A percentile compares a stretch with the other conserved stretches of the same genome.
phyloP scores from a whole-genome alignment of 1,140 invertebrate genomes.

The Acyrthosiphon pisum region DNA sequence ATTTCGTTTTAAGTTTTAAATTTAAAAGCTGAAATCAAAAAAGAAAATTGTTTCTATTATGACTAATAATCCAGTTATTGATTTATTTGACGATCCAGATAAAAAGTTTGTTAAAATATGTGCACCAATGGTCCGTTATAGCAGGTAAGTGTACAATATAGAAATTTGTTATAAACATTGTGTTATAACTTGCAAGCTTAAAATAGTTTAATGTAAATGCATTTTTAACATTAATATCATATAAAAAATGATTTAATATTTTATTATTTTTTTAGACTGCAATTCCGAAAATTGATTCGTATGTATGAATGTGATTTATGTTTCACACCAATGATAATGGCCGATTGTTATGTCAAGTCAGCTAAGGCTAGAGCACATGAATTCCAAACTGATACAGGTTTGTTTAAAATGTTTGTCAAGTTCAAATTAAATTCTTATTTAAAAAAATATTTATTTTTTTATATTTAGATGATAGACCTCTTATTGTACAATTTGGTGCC shows the following conservation, averaged over 20 bases:
- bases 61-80: slow-evolving; percentile 39
- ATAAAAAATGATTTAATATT: background rate
- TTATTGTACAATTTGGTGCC: slow-evolving; percentile 95
- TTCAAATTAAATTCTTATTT: background rate
- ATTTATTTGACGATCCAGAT: slow-evolving; percentile 69
- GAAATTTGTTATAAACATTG: slow-evolving; percentile 57
- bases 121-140: slow-evolving; percentile 96
- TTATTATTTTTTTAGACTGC: slow-evolving; percentile 68
- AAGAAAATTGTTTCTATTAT: background rate
- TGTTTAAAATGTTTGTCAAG: slow-evolving; percentile 54
- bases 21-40: background rate
- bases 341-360: slow-evolving; percentile 90
- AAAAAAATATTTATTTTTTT: background rate
- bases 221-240: background rate
- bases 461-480: slow-evolving; percentile 74
- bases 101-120: slow-evolving; percentile 76
- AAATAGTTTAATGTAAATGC: background rate
- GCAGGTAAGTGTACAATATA: slow-evolving; percentile 72
- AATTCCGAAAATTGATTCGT: slow-evolving; percentile 83
- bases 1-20: background rate
- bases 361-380: slow-evolving; percentile 86
- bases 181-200: background rate
- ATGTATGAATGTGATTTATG: slow-evolving; percentile 88
- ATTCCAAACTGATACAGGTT: slow-evolving; percentile 79
- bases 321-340: slow-evolving; percentile 96